phyloP scores from a whole-genome alignment of 1,140 invertebrate genomes.

The Drosophila suzukii region DNA sequence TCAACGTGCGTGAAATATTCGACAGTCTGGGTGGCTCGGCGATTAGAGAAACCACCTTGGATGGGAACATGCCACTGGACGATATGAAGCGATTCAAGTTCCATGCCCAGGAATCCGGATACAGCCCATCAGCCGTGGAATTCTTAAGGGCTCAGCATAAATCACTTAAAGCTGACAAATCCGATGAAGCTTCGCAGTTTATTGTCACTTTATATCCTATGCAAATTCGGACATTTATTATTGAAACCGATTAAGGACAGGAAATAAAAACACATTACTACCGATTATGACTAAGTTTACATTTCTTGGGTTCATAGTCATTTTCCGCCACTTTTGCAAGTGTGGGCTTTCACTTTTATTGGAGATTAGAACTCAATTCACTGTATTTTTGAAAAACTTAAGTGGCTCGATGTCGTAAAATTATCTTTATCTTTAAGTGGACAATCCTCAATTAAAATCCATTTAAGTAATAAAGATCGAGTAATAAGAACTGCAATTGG shows the following conservation, averaged over 20 bases:
- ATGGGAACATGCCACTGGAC: conserved; percentile 61
- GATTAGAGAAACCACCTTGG: conserved; percentile 73
- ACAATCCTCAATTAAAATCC: conserved; percentile 39
- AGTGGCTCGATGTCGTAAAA: conserved; percentile 10
- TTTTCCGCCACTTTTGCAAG: conserved; percentile 6
- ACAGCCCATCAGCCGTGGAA: conserved; percentile 3
- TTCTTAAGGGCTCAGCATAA: conserved; percentile 29
- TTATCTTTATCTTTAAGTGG: conserved; percentile 10
- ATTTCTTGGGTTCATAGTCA: background rate
- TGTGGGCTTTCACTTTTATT: conserved; percentile 17
- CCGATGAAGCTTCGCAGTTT: conserved; percentile 57
- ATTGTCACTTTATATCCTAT: conserved; percentile 66
- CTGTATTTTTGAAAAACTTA: background rate
- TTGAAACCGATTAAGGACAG: conserved; percentile 13
- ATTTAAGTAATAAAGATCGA: conserved; percentile 19
- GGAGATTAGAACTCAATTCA: background rate
- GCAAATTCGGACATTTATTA: conserved; percentile 77
- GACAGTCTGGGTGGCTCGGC: conserved; percentile 41
- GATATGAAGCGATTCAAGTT: conserved; percentile 71
- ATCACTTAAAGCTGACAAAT: conserved; percentile 18
- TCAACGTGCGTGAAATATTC: conserved; percentile 62
- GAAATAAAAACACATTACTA: background rate
- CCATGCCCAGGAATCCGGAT: conserved; percentile 44
- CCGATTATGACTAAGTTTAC: too few species aligned
- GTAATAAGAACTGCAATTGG: conserved; percentile 25